Percentiles rank a stretch among this genome's conserved stretches.
Evolutionary conservation across 2,113 vertebrate species (phyloP).

Genomic region (Cinclus mexicanus): DNA sequence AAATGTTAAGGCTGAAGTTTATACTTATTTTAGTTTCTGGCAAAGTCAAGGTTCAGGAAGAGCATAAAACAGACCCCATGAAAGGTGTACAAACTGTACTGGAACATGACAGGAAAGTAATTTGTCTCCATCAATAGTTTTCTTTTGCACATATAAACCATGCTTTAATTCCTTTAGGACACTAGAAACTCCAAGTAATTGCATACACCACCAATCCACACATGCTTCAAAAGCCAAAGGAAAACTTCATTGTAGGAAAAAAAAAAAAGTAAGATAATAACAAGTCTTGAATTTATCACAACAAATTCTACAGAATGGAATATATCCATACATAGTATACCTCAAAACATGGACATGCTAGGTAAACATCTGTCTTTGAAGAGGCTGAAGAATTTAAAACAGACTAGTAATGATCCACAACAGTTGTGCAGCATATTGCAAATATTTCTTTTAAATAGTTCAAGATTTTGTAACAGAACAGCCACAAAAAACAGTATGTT

Average conservation of each 20-base stretch:
- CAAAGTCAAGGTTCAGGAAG: constrained; percentile 11
- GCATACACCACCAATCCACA: background rate
- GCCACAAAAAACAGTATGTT: background rate
- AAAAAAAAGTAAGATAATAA: background rate
- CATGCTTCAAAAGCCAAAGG: background rate
- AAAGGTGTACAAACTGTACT: constrained; percentile 24
- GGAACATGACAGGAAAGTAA: background rate
- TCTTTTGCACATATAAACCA: background rate
- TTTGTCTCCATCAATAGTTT: background rate
- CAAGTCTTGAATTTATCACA: constrained; percentile 3
- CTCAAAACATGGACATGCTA: background rate
- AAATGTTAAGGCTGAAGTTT: background rate
- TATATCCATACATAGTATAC: background rate
- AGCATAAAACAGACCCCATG: background rate
- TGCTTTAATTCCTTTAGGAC: background rate
- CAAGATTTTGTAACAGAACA: constrained; percentile 4
- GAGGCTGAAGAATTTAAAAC: constrained; percentile 41
- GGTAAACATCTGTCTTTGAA: constrained; percentile 36
- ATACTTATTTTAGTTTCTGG: background rate
- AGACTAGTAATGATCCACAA: constrained; percentile 10
- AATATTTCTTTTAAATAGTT: constrained; percentile 27
- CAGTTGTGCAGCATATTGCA: constrained; percentile 4
- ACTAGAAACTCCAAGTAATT: background rate
- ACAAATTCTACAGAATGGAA: background rate
- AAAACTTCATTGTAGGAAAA: background rate